Base-by-base conservation (phyloP, 1,140 invertebrate species). In the Apocrypta bakeri region DNA sequence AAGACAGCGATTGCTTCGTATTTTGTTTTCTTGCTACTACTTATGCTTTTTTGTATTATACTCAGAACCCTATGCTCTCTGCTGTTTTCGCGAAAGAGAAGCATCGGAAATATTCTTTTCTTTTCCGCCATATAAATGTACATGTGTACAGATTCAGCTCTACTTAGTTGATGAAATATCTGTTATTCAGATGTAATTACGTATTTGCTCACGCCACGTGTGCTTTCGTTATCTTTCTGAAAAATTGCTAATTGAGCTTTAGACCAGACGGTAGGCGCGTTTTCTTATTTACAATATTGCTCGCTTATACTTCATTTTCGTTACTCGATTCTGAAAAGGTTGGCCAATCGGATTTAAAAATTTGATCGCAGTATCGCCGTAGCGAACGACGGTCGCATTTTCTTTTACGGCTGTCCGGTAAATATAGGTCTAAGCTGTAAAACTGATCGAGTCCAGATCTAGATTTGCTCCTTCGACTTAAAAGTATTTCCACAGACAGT, bases 321-420 rank as follows among this genome's bases (percentile, higher is more conserved):
- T 27, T 68, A 11, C 25, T 68, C 25, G 11, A 6, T 24, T 14
- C 9, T 21, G 33, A 56, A 56, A n/a, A n/a, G 48, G 14, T n/a
- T 21, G 2, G 4, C 48, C 21, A 7, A 21, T 21, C 48, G 11
- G 17, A 81, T 63, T 64, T 42, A 74, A 74, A 21, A 63, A 74
- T 61, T 64, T 71, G 25, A 37, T 79, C 78, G n/a, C 68, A 61
- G 31, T 42, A 81, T 33, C 48, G 40, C 42, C 17, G 42, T 31
- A 79, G 68, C 77, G 48, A 71, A 37, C 33, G 29, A 56, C 68
- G 8, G 29, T 31, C 42, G 31, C 56, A 73, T 63, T 81, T 81
- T 73, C 48, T 81, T 81, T 81, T 81, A 81, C 40, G 48, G 25
- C 12, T 24, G 29, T 14, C 6, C n/a, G n/a, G 63, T 64, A 81